A percentile compares a stretch with the other conserved stretches of the same genome.
Conservation (phyloP, 2,797 vertebrate genomes). For the Alosa sapidissima region DNA sequence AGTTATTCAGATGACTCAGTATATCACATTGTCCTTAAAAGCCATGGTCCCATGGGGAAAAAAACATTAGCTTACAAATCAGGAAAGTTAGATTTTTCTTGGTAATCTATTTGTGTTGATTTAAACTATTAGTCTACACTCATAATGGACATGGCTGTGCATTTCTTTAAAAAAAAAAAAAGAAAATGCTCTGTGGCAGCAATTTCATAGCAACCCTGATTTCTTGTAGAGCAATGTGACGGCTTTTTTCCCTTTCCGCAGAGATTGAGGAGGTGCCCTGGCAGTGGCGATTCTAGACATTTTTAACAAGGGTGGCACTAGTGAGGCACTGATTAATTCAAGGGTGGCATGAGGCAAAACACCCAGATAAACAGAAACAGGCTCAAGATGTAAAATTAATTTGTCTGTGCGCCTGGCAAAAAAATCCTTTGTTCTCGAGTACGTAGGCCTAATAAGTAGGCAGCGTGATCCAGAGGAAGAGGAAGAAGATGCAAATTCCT, state of each 20-base stretch:
- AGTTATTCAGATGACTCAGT: neutral
- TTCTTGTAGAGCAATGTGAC: neutral
- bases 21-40: neutral
- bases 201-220: neutral
- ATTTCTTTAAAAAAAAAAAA: neutral
- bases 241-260: neutral
- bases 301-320: no score
- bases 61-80: neutral
- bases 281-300: no score
- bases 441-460: neutral
- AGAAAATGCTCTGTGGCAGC: neutral
- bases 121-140: neutral
- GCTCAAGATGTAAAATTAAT: neutral
- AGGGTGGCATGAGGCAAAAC: no score
- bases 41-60: neutral
- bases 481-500: no score
- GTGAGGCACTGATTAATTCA: no score
- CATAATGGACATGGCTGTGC: neutral
- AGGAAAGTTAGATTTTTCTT: neutral
- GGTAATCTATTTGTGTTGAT: neutral
- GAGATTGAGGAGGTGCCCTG: neutral
- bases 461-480: neutral
- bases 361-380: no score
- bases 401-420: neutral
- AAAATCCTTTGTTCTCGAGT: neutral